These are phyloP conservation scores for Hyaena hyaena DNA, from an alignment of 2,113 vertebrate species.

Conservation along the genomic window DNA sequence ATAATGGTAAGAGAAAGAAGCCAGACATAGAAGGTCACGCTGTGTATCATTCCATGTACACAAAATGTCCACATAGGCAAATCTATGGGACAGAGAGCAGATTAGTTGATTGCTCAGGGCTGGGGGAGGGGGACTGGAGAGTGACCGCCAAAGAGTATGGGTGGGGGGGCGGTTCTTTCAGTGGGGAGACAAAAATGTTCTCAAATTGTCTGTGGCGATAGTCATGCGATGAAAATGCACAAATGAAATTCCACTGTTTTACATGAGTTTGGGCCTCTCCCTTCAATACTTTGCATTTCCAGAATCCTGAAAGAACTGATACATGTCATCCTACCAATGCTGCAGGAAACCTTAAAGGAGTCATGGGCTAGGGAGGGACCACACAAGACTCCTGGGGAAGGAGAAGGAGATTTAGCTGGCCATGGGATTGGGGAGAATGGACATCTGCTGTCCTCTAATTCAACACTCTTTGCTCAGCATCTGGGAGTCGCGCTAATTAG, in stretches of 20 bases:
- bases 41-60: background rate
- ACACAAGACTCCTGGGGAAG: background rate
- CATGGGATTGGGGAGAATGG: background rate
- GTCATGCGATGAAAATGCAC: background rate
- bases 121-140: background rate
- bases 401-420: background rate
- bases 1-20: background rate
- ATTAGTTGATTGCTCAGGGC: background rate
- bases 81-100: background rate
- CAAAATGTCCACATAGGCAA: background rate
- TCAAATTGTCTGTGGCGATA: background rate
- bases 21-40: background rate
- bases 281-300: background rate
- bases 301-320: background rate
- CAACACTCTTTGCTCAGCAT: background rate
- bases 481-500: background rate
- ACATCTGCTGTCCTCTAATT: background rate
- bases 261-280: background rate
- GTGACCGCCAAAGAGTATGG: background rate
- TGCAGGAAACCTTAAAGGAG: background rate
- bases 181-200: background rate
- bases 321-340: background rate
- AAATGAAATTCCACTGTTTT: background rate
- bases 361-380: background rate
- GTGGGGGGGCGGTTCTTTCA: background rate